Evolutionary conservation across 1,140 invertebrate genomes (phyloP).

Genomic region (Lepidostoma basale): DNA sequence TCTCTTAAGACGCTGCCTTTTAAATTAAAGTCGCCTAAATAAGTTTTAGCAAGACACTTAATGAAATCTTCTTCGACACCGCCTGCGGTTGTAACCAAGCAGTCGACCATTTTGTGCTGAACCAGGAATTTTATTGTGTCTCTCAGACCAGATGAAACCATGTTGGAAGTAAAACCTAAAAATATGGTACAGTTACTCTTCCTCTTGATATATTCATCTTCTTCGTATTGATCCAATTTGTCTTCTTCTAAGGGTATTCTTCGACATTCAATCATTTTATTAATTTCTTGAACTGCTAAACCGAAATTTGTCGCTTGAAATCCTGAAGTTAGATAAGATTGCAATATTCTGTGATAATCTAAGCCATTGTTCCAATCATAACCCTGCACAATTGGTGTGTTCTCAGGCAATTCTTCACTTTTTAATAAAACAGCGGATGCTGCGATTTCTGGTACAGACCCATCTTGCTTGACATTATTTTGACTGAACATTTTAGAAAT

Average conservation of each 20-base stretch:
- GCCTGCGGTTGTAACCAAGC: slow-evolving; percentile 96
- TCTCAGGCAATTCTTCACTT: slow-evolving; percentile 66
- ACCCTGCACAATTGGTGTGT: slow-evolving; percentile 70
- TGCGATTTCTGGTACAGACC: slow-evolving; percentile 60
- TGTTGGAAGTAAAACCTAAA: slow-evolving; percentile 97
- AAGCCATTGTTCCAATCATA: slow-evolving; percentile 95
- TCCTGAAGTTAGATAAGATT: slow-evolving; percentile 81
- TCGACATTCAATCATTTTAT: slow-evolving; percentile 85
- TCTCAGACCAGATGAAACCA: slow-evolving; percentile 92
- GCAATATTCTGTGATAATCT: slow-evolving; percentile 84
- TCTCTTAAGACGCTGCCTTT: slow-evolving; percentile 79
- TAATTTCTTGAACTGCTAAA: slow-evolving; percentile 87
- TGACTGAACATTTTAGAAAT: too few relatives aligned
- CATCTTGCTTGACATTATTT: too few relatives aligned
- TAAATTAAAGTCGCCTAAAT: slow-evolving; percentile 88
- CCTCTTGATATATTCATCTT: slow-evolving; percentile 80
- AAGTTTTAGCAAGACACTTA: slow-evolving; percentile 96
- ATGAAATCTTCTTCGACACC: slow-evolving; percentile 99
- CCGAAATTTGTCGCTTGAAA: slow-evolving; percentile 98
- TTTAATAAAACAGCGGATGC: slow-evolving; percentile 71
- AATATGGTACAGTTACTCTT: slow-evolving; percentile 93
- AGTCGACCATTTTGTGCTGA: slow-evolving; percentile 75
- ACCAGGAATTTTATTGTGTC: slow-evolving; percentile 75
- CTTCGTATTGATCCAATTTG: slow-evolving; percentile 69
- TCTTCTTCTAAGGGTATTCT: slow-evolving; percentile 69